phyloP scores from a whole-genome alignment of 2,113 vertebrate genomes.

The Alethe diademata region DNA sequence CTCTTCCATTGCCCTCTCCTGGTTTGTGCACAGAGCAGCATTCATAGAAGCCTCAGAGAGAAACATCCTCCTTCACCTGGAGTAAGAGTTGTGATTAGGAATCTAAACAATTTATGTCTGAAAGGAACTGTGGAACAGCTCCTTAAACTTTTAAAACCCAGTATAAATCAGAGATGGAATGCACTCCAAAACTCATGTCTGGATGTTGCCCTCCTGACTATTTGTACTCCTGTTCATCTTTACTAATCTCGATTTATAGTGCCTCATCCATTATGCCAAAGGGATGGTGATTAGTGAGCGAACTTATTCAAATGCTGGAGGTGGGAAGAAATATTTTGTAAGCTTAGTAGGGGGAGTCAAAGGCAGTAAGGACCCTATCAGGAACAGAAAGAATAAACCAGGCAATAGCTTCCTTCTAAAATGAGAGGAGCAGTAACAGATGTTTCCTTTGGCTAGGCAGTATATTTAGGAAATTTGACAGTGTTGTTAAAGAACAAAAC shows the following conservation, averaged over 20 bases:
- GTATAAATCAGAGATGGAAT: not conserved
- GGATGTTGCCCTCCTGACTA: not conserved
- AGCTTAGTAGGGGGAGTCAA: not conserved
- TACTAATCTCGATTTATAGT: not conserved
- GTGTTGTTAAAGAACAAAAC: not conserved
- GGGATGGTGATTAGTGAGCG: not conserved
- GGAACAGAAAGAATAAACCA: not conserved
- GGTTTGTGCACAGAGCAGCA: not conserved
- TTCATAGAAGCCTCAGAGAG: not conserved
- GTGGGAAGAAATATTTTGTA: not conserved
- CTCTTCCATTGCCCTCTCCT: slow-evolving; percentile 44
- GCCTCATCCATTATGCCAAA: not conserved
- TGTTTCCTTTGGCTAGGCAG: not conserved
- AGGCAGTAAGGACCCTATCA: not conserved
- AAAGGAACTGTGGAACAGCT: not conserved
- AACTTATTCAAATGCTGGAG: not conserved
- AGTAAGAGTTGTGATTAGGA: not conserved
- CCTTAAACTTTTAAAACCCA: not conserved
- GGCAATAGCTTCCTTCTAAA: not conserved
- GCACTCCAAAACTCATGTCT: not conserved
- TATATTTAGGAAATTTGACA: not conserved
- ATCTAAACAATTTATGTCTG: not conserved
- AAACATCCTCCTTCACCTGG: not conserved
- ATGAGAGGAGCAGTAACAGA: not conserved
- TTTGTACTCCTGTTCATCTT: not conserved